Conservation (phyloP, 2,113 vertebrate genomes). For the Halichoerus grypus region DNA sequence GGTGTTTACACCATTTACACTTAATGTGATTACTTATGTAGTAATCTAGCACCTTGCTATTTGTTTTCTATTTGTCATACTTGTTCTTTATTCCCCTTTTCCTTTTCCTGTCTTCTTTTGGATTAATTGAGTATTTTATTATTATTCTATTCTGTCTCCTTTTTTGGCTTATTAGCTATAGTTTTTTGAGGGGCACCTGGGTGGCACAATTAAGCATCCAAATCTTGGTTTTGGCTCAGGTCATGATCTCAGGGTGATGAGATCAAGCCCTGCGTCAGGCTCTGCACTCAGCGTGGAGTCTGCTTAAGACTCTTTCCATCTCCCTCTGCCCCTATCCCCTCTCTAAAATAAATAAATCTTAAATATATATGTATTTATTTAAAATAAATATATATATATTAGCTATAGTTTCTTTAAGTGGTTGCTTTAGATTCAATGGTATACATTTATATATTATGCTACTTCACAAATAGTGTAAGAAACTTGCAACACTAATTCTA, state of each 20-base stretch:
- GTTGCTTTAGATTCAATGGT: background rate
- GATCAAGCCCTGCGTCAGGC: background rate
- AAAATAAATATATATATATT: no score
- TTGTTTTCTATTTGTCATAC: background rate
- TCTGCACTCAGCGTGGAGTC: background rate
- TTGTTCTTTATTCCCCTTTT: background rate
- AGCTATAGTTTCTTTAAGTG: background rate
- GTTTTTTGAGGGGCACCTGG: background rate
- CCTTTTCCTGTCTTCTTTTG: constrained; percentile 31
- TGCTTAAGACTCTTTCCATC: background rate
- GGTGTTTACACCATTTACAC: background rate
- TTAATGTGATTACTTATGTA: background rate
- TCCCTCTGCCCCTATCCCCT: background rate
- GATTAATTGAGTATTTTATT: background rate
- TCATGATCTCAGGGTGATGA: background rate
- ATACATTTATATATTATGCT: background rate
- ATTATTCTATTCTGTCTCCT: background rate
- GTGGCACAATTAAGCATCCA: background rate
- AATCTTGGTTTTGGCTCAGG: background rate
- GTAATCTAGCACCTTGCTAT: background rate
- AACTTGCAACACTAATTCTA: background rate
- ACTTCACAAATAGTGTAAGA: background rate
- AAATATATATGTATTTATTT: no score
- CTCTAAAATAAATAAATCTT: background rate
- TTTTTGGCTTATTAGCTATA: background rate